phyloP scores from a whole-genome alignment of 2,113 vertebrate genomes.

The Dascyllus trimaculatus region DNA sequence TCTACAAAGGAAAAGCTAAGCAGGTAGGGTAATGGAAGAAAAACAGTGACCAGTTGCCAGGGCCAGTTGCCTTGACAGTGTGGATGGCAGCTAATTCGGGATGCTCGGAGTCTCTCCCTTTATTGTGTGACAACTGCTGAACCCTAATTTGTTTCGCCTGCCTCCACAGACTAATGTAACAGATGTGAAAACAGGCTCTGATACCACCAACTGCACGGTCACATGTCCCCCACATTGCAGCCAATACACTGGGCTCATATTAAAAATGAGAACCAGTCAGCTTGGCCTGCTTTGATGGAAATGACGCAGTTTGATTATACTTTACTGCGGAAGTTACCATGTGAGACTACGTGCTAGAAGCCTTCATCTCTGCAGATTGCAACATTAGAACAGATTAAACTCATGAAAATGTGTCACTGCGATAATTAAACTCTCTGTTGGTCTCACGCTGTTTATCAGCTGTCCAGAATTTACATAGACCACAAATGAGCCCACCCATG shows the following conservation, averaged over 20 bases:
- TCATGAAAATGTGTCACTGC: conserved; percentile 2
- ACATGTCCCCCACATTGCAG: neutral
- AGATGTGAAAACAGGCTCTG: conserved; percentile 15
- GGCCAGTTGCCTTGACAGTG: conserved; percentile 12
- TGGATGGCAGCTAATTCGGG: neutral
- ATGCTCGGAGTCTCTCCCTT: neutral
- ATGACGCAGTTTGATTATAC: fast-evolving
- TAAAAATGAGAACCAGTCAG: too few species aligned
- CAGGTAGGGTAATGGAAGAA: neutral
- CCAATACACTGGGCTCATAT: neutral
- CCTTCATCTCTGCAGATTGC: neutral
- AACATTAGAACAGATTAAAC: neutral
- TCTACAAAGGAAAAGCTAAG: neutral
- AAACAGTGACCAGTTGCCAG: neutral
- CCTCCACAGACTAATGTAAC: conserved; percentile 1
- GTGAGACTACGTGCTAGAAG: neutral
- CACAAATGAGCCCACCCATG: conserved; percentile 41
- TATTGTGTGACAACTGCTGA: conserved; percentile 45
- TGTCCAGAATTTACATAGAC: conserved; percentile 23
- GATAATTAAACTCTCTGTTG: conserved; percentile 19
- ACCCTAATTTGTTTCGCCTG: conserved; percentile 8
- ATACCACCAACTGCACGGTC: conserved; percentile 20
- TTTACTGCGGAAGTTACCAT: neutral
- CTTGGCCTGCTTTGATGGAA: neutral
- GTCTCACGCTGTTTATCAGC: conserved; percentile 40